Evolutionary conservation across 1,140 invertebrate genomes (phyloP).

Genomic region (Oppia nitens): DNA sequence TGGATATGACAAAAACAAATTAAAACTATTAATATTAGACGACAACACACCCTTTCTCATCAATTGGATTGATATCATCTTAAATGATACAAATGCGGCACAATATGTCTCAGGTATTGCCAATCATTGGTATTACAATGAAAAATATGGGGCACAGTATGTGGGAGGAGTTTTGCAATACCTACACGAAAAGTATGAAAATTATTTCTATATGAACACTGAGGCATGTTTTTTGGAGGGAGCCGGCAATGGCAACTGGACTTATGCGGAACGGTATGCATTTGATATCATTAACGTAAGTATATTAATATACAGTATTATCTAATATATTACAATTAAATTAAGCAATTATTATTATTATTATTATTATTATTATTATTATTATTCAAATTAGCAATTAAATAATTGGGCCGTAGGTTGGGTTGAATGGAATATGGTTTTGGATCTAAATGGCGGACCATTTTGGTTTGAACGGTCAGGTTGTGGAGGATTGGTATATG

Average conservation of each 20-base stretch:
- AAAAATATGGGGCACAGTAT: constrained; percentile 26
- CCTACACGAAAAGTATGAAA: constrained; percentile 42
- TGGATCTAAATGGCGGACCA: constrained; percentile 59
- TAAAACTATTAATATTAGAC: constrained; percentile 48
- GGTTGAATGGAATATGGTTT: constrained; percentile 75
- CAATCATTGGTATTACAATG: constrained; percentile 58
- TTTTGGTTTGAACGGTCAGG: constrained; percentile 56
- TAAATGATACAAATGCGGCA: constrained; percentile 33
- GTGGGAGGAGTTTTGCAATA: constrained; percentile 37
- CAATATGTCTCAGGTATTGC: constrained; percentile 64
- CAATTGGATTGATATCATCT: constrained; percentile 36
- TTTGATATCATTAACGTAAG: constrained; percentile 21
- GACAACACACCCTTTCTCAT: constrained; percentile 48
- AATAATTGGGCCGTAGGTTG: constrained; percentile 46
- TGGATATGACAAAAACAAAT: constrained; percentile 33
- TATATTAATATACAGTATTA: not conserved
- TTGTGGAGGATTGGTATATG: constrained; percentile 58
- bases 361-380: too few relatives aligned
- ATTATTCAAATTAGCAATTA: too few relatives aligned
- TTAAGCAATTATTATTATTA: too few relatives aligned
- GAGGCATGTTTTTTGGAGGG: constrained; percentile 42
- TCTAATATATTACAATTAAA: too few relatives aligned
- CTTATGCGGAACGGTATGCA: constrained; percentile 16
- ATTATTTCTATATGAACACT: constrained; percentile 54
- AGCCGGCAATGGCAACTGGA: constrained; percentile 14